Conservation (phyloP, 2,797 vertebrate genomes). For the Chaunax sp. region DNA sequence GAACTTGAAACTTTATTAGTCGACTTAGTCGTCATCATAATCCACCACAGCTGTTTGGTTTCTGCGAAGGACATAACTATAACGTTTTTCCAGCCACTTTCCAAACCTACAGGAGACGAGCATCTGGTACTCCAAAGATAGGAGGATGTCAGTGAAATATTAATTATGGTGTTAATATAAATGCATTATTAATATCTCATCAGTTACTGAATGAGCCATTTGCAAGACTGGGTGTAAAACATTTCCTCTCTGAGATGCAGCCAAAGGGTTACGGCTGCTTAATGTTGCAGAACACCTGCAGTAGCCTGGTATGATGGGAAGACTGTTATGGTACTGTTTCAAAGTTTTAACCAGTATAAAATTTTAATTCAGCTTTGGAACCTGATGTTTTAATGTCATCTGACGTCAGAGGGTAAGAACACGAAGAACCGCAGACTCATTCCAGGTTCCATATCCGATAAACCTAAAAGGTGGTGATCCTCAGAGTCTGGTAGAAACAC, state of each 20-base stretch:
- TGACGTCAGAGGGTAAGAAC: constrained; percentile 3
- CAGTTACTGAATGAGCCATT: constrained; percentile 3
- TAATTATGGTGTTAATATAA: constrained; percentile 4
- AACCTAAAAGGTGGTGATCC: too few relatives aligned
- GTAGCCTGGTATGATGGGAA: too few relatives aligned
- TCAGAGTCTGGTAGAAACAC: too few relatives aligned
- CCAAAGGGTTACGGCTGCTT: too few relatives aligned
- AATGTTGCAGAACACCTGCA: too few relatives aligned
- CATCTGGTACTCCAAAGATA: background rate
- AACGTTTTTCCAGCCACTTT: background rate
- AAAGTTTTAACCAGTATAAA: too few relatives aligned
- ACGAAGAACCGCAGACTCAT: constrained; percentile 5
- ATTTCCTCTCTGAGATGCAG: constrained; percentile 12
- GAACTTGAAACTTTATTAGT: background rate
- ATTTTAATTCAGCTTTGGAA: constrained; percentile 2
- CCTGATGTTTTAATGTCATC: background rate
- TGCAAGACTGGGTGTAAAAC: background rate
- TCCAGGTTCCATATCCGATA: too few relatives aligned
- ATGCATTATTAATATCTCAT: background rate
- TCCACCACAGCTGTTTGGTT: background rate
- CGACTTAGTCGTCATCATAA: too few relatives aligned
- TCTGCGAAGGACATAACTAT: constrained; percentile 7
- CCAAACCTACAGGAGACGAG: background rate
- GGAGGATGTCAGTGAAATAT: background rate
- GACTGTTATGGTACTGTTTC: too few relatives aligned